Percentiles rank a stretch among this genome's conserved stretches.
Conservation (phyloP, 2,797 vertebrate genomes). For the Hirundo rustica region DNA sequence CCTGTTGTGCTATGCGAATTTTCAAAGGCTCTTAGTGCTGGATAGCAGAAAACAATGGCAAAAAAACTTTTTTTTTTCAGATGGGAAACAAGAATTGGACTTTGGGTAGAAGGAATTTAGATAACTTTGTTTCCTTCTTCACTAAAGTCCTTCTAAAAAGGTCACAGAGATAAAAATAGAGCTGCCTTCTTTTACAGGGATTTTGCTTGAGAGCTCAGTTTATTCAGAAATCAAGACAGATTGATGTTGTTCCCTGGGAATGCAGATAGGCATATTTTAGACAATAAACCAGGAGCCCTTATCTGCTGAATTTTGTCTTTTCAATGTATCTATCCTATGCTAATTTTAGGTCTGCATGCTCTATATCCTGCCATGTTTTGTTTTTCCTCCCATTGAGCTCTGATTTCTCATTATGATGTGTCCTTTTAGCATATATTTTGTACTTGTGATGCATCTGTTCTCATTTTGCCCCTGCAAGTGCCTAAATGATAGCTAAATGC, state of each 20-base stretch:
- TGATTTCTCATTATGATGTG: conserved; percentile 18
- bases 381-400: conserved; percentile 18
- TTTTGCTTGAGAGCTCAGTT: conserved; percentile 55
- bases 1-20: background rate
- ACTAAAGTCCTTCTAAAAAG: conserved; percentile 57
- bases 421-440: conserved; percentile 44
- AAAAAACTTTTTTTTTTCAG: background rate
- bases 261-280: conserved; percentile 63
- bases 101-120: background rate
- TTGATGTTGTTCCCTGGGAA: conserved; percentile 58
- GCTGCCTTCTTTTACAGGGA: background rate
- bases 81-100: background rate
- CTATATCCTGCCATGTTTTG: conserved; percentile 2
- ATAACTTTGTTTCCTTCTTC: conserved; percentile 31
- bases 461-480: conserved; percentile 13
- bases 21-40: background rate
- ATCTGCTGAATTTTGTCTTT: conserved; percentile 34
- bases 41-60: background rate
- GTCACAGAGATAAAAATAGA: conserved; percentile 51
- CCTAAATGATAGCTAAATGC: background rate
- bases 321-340: background rate
- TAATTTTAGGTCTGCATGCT: conserved; percentile 49
- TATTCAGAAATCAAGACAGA: conserved; percentile 66
- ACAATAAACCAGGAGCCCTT: conserved; percentile 53
- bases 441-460: conserved; percentile 38